Percentiles rank a stretch among this genome's conserved stretches.
Conservation (phyloP, 1,140 invertebrate species). For the Papilio machaon region DNA sequence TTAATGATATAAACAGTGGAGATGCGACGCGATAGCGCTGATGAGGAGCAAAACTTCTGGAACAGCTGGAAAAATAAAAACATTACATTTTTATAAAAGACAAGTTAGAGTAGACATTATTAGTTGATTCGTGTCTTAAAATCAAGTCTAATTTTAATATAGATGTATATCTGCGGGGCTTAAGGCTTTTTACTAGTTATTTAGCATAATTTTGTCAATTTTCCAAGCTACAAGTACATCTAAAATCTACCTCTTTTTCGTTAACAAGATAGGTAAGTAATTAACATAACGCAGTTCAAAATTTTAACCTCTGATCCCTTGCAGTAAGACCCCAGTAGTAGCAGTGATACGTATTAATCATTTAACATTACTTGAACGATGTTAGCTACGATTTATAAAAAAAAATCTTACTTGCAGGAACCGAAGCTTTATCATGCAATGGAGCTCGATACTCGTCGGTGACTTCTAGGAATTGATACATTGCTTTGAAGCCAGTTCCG, state of each 20-base stretch:
- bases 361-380: not conserved
- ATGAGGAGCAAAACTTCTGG: constrained; percentile 58
- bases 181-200: too few species aligned
- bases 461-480: constrained; percentile 89
- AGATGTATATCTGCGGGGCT: too few species aligned
- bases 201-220: too few species aligned
- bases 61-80: constrained; percentile 59
- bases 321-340: too few species aligned
- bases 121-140: too few species aligned
- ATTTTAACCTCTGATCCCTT: too few species aligned
- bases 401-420: constrained; percentile 58
- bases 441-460: constrained; percentile 76
- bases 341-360: not conserved
- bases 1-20: constrained; percentile 77
- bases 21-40: constrained; percentile 53
- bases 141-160: too few species aligned
- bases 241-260: too few species aligned
- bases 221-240: too few species aligned
- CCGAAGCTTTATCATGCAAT: constrained; percentile 66
- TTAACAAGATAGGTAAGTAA: too few species aligned
- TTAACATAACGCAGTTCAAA: too few species aligned
- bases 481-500: constrained; percentile 95
- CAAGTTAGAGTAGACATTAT: too few species aligned
- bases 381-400: not conserved
- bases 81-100: constrained; percentile 17